These are phyloP conservation scores for Hartigia nigra DNA, from an alignment of 2,888 invertebrate species.

Conservation along the genomic window DNA sequence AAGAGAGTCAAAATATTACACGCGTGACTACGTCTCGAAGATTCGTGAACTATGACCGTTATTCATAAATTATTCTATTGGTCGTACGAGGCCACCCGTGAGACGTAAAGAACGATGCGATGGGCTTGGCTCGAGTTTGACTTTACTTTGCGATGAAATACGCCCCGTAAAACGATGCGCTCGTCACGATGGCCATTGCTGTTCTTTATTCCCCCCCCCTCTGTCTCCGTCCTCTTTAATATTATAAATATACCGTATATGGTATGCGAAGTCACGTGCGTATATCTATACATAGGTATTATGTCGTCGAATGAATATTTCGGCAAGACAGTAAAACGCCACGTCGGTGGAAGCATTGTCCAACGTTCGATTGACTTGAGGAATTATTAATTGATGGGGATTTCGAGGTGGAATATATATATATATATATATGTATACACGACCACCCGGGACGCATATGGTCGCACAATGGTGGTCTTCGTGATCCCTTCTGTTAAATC, in stretches of 20 bases:
- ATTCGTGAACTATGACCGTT: not conserved
- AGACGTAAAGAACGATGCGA: not conserved
- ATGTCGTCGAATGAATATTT: not conserved
- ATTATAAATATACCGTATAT: not conserved
- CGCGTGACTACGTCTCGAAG: not conserved
- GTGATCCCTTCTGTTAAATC: not conserved
- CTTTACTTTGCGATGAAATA: not conserved
- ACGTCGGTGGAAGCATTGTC: not conserved
- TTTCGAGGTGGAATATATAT: not conserved
- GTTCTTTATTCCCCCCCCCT: not conserved
- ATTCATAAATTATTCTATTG: slow-evolving; percentile 1
- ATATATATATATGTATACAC: not conserved
- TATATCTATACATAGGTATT: not conserved
- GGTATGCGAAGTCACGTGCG: not conserved
- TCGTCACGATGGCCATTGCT: not conserved
- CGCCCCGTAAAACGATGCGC: not conserved
- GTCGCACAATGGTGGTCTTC: not conserved
- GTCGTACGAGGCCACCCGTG: not conserved
- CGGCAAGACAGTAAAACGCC: not conserved
- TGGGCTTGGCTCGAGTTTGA: not conserved
- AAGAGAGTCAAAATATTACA: not conserved
- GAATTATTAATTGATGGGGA: not conserved
- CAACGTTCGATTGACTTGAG: not conserved
- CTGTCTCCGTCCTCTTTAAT: not conserved
- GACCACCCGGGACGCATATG: not conserved